phyloP scores from a whole-genome alignment of 1,140 invertebrate genomes.

The Caenorhabditis inopinata region DNA sequence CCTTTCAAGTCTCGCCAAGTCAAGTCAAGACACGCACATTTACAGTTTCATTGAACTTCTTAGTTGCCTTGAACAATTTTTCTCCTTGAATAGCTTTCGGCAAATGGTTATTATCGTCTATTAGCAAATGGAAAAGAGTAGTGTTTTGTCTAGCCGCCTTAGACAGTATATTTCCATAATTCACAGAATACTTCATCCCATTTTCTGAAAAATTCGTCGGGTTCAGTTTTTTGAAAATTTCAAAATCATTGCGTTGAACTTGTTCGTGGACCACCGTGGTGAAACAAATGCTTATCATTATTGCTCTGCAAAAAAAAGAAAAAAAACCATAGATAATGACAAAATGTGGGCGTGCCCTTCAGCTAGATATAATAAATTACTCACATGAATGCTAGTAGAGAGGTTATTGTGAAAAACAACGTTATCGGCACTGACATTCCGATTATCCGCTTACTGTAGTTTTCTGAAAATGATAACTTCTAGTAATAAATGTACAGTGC shows the following conservation, averaged over 20 bases:
- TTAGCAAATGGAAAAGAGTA: neutral
- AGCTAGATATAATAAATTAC: too few relatives aligned
- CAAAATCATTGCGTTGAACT: neutral
- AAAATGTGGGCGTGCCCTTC: too few relatives aligned
- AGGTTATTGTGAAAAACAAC: too few relatives aligned
- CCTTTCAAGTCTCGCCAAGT: neutral
- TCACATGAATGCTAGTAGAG: too few relatives aligned
- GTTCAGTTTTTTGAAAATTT: neutral
- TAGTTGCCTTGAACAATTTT: neutral
- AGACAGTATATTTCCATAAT: neutral
- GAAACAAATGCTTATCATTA: neutral
- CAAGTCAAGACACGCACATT: neutral
- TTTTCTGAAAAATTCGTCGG: neutral
- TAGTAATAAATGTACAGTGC: too few relatives aligned
- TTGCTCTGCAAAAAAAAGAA: neutral
- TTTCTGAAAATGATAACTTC: too few relatives aligned
- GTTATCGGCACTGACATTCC: too few relatives aligned
- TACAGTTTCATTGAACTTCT: neutral
- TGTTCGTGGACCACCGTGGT: neutral
- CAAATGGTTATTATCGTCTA: neutral
- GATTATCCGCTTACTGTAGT: too few relatives aligned
- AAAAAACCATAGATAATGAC: too few relatives aligned
- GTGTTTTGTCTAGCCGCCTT: neutral
- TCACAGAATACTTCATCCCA: neutral
- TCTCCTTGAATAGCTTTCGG: neutral